Conservation (phyloP, 2,113 vertebrate species). For the Machaerirhynchus nigripectus region DNA sequence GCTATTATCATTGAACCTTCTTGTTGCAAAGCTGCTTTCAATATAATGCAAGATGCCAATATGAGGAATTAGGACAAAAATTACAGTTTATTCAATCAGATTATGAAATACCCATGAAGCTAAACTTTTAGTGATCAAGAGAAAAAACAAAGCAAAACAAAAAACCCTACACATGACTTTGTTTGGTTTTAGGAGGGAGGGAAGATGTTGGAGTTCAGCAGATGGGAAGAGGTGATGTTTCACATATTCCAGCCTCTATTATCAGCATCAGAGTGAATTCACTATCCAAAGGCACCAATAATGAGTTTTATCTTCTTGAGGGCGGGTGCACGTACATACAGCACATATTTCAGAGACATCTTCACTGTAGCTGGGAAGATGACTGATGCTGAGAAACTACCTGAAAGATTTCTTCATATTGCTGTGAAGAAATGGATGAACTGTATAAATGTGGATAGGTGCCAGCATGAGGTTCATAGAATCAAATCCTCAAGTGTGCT, state of each 20-base stretch:
- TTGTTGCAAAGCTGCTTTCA: background rate
- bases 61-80: background rate
- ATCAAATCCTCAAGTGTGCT: background rate
- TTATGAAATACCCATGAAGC: background rate
- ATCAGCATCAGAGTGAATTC: background rate
- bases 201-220: background rate
- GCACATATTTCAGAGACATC: background rate
- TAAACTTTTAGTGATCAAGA: background rate
- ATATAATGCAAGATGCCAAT: background rate
- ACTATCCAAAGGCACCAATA: background rate
- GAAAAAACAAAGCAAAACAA: background rate
- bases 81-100: background rate
- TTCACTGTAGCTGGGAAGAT: background rate
- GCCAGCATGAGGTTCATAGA: background rate
- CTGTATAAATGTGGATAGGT: background rate
- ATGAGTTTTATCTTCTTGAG: background rate
- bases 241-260: background rate
- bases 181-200: background rate
- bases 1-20: background rate
- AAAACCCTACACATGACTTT: background rate
- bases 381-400: background rate
- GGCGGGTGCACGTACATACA: background rate
- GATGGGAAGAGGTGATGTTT: background rate
- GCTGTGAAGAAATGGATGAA: background rate
- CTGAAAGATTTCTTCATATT: background rate